Evolutionary conservation across 1,140 invertebrate species (phyloP).

Genomic region (Macrobrachium nipponense): DNA sequence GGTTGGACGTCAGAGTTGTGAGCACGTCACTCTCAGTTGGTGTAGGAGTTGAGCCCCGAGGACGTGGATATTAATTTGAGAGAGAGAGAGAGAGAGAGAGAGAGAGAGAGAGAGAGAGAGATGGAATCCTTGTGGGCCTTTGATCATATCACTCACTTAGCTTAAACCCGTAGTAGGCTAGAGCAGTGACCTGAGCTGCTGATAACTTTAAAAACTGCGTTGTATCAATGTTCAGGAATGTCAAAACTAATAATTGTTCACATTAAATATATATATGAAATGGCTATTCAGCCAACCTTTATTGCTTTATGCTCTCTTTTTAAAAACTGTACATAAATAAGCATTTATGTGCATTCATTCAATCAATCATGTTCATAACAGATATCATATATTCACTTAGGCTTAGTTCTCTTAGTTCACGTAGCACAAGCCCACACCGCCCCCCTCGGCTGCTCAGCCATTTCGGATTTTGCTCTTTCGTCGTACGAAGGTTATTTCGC

Average conservation of each 20-base stretch:
- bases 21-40: too few relatives aligned
- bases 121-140: slow-evolving; percentile 38
- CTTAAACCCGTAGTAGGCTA: slow-evolving; percentile 50
- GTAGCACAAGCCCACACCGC: slow-evolving; percentile 2
- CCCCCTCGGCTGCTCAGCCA: too few relatives aligned
- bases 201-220: slow-evolving; percentile 33
- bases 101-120: slow-evolving; percentile 17
- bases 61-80: neutral
- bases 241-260: slow-evolving; percentile 47
- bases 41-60: too few relatives aligned
- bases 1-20: too few relatives aligned
- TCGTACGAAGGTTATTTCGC: too few relatives aligned
- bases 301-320: slow-evolving; percentile 57
- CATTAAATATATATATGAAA: slow-evolving; percentile 20
- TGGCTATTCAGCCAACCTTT: slow-evolving; percentile 42
- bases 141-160: slow-evolving; percentile 53
- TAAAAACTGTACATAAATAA: slow-evolving; percentile 51
- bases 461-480: too few relatives aligned
- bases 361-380: slow-evolving; percentile 48
- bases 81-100: slow-evolving; percentile 18
- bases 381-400: slow-evolving; percentile 46
- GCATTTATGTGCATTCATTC: slow-evolving; percentile 51
- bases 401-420: slow-evolving; percentile 40
- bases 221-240: slow-evolving; percentile 57
- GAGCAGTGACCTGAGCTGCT: slow-evolving; percentile 44